A percentile compares a stretch with the other conserved stretches of the same genome.
These are phyloP conservation scores for Amphiduros pacificus DNA, from an alignment of 2,888 invertebrate genomes.

Conservation along the genomic window DNA sequence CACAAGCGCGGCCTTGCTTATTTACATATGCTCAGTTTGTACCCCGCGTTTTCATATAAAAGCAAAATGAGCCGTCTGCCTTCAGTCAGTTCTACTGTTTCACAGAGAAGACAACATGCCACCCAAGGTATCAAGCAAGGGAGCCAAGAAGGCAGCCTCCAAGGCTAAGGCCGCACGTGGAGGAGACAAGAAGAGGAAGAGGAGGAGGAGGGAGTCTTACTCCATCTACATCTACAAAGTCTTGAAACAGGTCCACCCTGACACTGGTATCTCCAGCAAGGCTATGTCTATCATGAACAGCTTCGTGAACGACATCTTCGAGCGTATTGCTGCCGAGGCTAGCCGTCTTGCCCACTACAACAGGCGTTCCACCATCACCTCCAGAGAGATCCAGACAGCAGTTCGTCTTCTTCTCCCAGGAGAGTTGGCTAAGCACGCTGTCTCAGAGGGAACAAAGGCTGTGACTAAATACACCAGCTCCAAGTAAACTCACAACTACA, in stretches of 20 bases:
- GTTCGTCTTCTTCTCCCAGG: constrained; percentile 72
- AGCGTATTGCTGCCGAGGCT: constrained; percentile 48
- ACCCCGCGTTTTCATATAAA: neutral
- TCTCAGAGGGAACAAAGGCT: constrained; percentile 41
- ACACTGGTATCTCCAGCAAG: constrained; percentile 47
- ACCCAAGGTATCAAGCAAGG: constrained; percentile 32
- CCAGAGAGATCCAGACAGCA: constrained; percentile 73
- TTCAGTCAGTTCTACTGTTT: neutral
- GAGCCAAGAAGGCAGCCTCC: constrained; percentile 39
- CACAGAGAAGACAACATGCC: constrained; percentile 23
- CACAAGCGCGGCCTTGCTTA: neutral
- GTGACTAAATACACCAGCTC: constrained; percentile 46
- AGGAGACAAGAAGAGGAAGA: constrained; percentile 44
- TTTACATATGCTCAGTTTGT: neutral
- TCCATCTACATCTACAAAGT: constrained; percentile 47
- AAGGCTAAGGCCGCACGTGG: constrained; percentile 36
- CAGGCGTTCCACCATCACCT: constrained; percentile 57
- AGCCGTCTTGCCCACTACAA: constrained; percentile 46
- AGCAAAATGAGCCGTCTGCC: neutral
- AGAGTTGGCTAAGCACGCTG: constrained; percentile 74
- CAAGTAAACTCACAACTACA: constrained; percentile 26
- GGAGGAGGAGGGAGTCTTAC: constrained; percentile 41
- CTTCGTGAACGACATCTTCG: constrained; percentile 54
- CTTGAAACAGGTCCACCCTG: constrained; percentile 51
- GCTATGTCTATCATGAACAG: constrained; percentile 34